These are phyloP conservation scores for Mallateleia sp. DNA, from an alignment of 2,888 invertebrate genomes.

Conservation along the genomic window DNA sequence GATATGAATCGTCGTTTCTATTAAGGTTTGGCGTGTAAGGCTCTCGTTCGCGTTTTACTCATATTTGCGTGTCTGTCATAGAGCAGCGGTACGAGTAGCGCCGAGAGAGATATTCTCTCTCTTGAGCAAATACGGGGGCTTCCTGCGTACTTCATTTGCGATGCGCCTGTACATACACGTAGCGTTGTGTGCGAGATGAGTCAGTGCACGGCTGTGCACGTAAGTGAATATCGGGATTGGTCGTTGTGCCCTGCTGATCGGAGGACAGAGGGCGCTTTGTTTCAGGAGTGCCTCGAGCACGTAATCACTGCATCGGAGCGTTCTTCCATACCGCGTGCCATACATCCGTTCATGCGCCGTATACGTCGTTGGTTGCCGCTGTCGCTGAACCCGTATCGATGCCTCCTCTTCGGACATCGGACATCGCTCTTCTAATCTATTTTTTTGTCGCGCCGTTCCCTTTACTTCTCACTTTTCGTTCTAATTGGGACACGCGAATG, in stretches of 20 bases:
- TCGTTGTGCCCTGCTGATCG: constrained; percentile 82
- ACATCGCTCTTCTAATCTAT: constrained; percentile 16
- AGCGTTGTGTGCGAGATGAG: constrained; percentile 27
- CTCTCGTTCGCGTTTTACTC: constrained; percentile 61
- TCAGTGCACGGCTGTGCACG: constrained; percentile 51
- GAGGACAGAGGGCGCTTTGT: constrained; percentile 87
- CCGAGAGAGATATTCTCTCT: constrained; percentile 70
- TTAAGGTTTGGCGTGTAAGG: constrained; percentile 64
- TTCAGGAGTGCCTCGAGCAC: constrained; percentile 86
- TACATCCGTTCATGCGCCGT: constrained; percentile 75
- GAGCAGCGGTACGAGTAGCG: constrained; percentile 55
- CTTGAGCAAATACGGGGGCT: constrained; percentile 75
- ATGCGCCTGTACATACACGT: constrained; percentile 46
- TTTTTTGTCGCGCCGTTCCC: neutral
- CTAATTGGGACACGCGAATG: too few relatives aligned
- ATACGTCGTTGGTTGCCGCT: constrained; percentile 5
- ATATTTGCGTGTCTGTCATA: constrained; percentile 72
- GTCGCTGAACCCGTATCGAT: constrained; percentile 66
- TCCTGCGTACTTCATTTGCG: constrained; percentile 72
- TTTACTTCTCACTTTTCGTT: too few relatives aligned
- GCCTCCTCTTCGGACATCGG: constrained; percentile 36
- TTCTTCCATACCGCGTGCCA: constrained; percentile 81
- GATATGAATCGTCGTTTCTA: constrained; percentile 54
- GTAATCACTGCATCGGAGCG: constrained; percentile 84
- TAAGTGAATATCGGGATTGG: constrained; percentile 84